phyloP scores from a whole-genome alignment of 2,113 vertebrate genomes.

The Bothrops jararaca region DNA sequence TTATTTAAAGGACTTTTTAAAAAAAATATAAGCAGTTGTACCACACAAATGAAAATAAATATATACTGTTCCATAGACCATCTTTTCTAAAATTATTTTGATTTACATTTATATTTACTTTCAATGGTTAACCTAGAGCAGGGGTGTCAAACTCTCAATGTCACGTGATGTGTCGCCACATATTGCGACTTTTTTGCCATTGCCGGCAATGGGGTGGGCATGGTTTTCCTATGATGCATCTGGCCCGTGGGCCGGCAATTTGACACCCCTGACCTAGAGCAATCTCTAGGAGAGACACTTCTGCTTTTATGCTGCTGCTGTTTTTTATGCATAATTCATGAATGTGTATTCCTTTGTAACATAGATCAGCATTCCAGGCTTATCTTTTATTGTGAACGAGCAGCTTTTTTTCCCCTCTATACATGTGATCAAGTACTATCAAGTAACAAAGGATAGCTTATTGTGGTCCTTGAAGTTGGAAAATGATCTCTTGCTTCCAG shows the following conservation, averaged over 20 bases:
- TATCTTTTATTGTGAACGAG: background rate
- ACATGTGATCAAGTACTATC: background rate
- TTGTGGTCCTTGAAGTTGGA: background rate
- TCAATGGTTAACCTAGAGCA: conserved; percentile 40
- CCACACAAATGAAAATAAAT: conserved; percentile 18
- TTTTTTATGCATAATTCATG: background rate
- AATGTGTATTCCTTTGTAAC: background rate
- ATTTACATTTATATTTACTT: conserved; percentile 39
- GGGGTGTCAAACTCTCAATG: no score
- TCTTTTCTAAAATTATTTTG: conserved; percentile 19
- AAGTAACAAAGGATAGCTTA: background rate
- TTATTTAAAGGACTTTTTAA: conserved; percentile 17
- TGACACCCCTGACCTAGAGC: conserved; percentile 29
- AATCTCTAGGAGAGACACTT: background rate
- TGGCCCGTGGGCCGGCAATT: no score
- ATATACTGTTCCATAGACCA: background rate
- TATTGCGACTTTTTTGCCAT: no score
- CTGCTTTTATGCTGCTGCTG: background rate
- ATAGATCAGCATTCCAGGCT: background rate
- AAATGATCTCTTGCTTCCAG: background rate
- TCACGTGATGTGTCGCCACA: no score
- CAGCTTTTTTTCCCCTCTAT: background rate
- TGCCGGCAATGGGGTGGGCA: no score
- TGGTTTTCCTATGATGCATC: no score
- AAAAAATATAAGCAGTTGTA: background rate